A percentile compares a stretch with the other conserved stretches of the same genome.
Evolutionary conservation across 1,140 invertebrate species (phyloP).

Genomic region (Oreohelix idahoensis): DNA sequence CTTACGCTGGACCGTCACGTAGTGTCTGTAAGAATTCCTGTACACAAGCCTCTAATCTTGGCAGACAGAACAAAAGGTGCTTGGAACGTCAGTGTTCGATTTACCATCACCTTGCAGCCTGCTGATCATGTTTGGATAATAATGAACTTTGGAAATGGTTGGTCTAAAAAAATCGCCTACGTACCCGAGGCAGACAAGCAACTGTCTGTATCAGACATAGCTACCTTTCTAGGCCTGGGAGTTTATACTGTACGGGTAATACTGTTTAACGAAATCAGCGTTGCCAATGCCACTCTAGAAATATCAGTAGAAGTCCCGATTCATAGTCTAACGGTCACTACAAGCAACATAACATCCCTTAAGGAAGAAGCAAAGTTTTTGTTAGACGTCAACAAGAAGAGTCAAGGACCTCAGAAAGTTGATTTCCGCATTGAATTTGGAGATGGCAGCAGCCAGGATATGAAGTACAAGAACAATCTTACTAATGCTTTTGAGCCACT

Average conservation of each 20-base stretch:
- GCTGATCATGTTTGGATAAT: conserved; percentile 59
- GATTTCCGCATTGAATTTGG: conserved; percentile 57
- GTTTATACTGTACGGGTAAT: conserved; percentile 56
- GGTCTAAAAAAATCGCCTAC: conserved; percentile 49
- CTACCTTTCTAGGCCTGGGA: conserved; percentile 57
- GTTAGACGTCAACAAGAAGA: conserved; percentile 54
- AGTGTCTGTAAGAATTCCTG: conserved; percentile 47
- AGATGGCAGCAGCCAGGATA: conserved; percentile 46
- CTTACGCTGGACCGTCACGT: conserved; percentile 46
- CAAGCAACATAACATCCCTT: conserved; percentile 56
- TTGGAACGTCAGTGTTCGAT: conserved; percentile 57
- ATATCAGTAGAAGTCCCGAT: conserved; percentile 67
- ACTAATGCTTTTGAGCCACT: conserved; percentile 45
- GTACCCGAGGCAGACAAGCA: conserved; percentile 43
- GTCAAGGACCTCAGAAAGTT: conserved; percentile 46
- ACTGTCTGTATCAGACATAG: conserved; percentile 41
- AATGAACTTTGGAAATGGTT: conserved; percentile 58
- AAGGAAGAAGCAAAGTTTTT: conserved; percentile 47
- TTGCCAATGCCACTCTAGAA: conserved; percentile 37
- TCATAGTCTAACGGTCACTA: conserved; percentile 40
- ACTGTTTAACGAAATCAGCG: conserved; percentile 62
- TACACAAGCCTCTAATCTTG: conserved; percentile 46
- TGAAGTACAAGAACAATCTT: conserved; percentile 44
- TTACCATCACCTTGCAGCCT: conserved; percentile 53
- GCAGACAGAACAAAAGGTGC: conserved; percentile 44